Conservation (phyloP, 1,140 invertebrate species). For the Drosophila eugracilis region DNA sequence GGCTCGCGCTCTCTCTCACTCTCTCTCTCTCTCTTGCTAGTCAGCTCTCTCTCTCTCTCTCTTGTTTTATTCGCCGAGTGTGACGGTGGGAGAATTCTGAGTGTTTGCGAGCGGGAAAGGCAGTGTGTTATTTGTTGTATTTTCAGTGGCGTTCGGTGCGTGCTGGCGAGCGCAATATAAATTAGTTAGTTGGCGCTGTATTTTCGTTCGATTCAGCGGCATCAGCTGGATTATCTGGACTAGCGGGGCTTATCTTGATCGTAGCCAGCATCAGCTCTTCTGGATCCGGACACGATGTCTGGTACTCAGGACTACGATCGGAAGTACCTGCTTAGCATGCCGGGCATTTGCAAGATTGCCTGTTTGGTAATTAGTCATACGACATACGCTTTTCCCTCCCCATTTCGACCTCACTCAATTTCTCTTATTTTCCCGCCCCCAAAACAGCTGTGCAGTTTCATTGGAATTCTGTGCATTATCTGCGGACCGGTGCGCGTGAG, state of each 20-base stretch:
- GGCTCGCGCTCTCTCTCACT: slow-evolving; percentile 1
- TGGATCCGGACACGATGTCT: slow-evolving; percentile 36
- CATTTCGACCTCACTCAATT: no score
- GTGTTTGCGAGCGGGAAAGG: slow-evolving; percentile 18
- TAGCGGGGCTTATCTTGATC: not conserved
- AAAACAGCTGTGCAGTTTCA: slow-evolving; percentile 58
- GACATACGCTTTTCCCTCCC: not conserved
- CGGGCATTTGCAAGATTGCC: slow-evolving; percentile 58
- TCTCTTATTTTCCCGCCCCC: no score
- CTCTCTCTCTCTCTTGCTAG: slow-evolving; percentile 1
- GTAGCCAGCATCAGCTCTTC: no score
- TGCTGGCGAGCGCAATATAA: slow-evolving; percentile 50
- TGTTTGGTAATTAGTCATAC: slow-evolving; percentile 55
- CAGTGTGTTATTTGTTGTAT: slow-evolving; percentile 16
- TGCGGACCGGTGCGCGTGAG: slow-evolving; percentile 67
- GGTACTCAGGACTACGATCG: slow-evolving; percentile 59
- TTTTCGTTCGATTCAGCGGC: not conserved
- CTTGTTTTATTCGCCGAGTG: slow-evolving; percentile 15
- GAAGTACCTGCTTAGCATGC: slow-evolving; percentile 66
- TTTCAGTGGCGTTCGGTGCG: slow-evolving; percentile 51
- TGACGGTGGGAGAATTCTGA: slow-evolving; percentile 43
- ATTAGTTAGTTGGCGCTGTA: slow-evolving; percentile 17
- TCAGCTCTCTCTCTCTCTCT: not conserved
- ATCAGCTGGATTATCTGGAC: slow-evolving; percentile 1
- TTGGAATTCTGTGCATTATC: slow-evolving; percentile 64